Conservation (phyloP, 2,113 vertebrate genomes). For the Zonotrichia leucophrys region DNA sequence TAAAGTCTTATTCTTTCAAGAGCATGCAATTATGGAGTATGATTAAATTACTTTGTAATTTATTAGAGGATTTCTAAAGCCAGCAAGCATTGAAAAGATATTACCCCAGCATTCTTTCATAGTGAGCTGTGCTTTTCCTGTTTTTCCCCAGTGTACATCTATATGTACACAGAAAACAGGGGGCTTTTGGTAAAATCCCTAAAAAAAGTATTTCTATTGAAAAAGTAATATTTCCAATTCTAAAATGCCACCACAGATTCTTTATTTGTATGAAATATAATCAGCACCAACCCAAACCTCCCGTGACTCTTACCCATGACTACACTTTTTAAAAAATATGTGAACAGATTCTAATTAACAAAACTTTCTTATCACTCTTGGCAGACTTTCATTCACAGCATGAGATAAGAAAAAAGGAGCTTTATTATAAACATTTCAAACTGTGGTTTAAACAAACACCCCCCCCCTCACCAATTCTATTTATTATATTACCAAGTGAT, state of each 20-base stretch:
- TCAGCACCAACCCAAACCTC: background rate
- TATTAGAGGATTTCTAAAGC: constrained; percentile 44
- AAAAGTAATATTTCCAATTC: background rate
- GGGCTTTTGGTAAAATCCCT: background rate
- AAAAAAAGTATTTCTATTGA: constrained; percentile 4
- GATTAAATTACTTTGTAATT: constrained; percentile 50
- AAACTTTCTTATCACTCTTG: constrained; percentile 64
- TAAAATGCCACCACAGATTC: constrained; percentile 7
- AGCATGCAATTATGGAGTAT: constrained; percentile 43
- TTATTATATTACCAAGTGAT: background rate
- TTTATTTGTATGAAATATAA: constrained; percentile 46
- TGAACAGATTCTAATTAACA: constrained; percentile 55
- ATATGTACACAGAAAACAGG: background rate
- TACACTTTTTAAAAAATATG: constrained; percentile 48
- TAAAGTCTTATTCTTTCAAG: constrained; percentile 21
- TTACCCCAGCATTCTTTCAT: background rate
- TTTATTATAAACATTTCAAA: constrained; percentile 13
- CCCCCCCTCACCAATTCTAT: background rate
- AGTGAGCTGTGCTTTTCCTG: background rate
- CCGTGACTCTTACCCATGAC: background rate
- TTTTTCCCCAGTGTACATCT: background rate
- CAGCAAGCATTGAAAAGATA: background rate
- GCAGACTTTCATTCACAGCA: constrained; percentile 47
- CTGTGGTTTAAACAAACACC: background rate
- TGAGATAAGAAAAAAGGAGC: background rate